Evolutionary conservation across 1,140 invertebrate species (phyloP), one percentile per base, ranked within the genome.

Genomic region (Trichonephila inaurata): DNA sequence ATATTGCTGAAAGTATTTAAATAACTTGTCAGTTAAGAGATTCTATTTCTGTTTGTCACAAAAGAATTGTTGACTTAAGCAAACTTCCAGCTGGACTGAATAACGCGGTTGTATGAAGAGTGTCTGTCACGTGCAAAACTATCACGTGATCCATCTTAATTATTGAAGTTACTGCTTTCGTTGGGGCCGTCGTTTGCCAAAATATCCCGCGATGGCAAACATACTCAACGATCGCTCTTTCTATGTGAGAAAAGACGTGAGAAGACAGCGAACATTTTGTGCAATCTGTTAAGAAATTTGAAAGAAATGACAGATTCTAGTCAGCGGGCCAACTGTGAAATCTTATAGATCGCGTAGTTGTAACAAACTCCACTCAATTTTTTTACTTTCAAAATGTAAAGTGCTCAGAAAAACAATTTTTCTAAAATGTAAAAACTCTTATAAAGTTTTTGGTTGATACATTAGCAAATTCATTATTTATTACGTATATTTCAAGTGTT

Each of bases 31-130:
- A 77, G 72, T 77, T 77, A 77, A 77, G 24, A 33, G 28, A 77
- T 77, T 77, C 72, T 77, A 77, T 77, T 77, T 77, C 72, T 77
- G 72, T 77, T 18, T 77, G 72, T 77, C 72, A 77, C 72, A 77
- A 77, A 77, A 77, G 72, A 77, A 77, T 77, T 77, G 72, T 77
- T 77, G 72, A 77, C 72, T 77, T 77, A 77, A 77, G 72, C 72
- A 77, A 40, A 77, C 1, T 77, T 77, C 72, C 72, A 77, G 72
- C 72, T 77, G 72, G 72, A 77, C 72, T 16, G 28, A 7, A 40
- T 2, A 16, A 14, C 10, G 72, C 28, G 24, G 51, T 51, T 51
- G 51, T 51, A 51, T 51, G 51, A 51, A 51, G 72, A 28, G 72
- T 16, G 72, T 40, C 28, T 33, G 24, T 18, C 14, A 28, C 72